These are phyloP conservation scores for Chalcosyrphus nemorum DNA, from an alignment of 2,888 invertebrate species.

Conservation along the genomic window DNA sequence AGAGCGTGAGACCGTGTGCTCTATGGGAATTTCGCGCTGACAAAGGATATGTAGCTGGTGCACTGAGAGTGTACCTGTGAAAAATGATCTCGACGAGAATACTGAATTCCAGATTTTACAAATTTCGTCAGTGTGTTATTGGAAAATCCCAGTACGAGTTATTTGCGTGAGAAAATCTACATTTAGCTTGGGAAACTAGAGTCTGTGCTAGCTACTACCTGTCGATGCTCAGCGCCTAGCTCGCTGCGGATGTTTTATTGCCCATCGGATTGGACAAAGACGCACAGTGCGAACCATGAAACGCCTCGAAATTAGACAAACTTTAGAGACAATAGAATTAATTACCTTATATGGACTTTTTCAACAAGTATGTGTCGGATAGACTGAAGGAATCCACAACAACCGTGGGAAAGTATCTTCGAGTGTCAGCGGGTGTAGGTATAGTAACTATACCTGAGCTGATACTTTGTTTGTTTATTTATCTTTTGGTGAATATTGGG, in stretches of 20 bases:
- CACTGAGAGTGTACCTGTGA: slow-evolving; percentile 41
- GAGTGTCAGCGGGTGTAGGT: slow-evolving; percentile 19
- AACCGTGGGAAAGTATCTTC: slow-evolving; percentile 60
- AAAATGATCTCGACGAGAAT: slow-evolving; percentile 12
- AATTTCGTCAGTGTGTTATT: slow-evolving; percentile 44
- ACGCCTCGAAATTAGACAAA: slow-evolving; percentile 67
- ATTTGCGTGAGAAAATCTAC: slow-evolving; percentile 63
- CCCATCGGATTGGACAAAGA: slow-evolving; percentile 36
- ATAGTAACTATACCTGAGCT: slow-evolving; percentile 27
- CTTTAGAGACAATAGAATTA: slow-evolving; percentile 67
- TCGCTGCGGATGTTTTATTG: slow-evolving; percentile 37
- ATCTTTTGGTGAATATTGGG: slow-evolving; percentile 3
- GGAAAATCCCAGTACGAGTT: slow-evolving; percentile 56
- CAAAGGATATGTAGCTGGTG: slow-evolving; percentile 1
- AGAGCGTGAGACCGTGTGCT: slow-evolving; percentile 53
- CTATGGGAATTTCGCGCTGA: slow-evolving; percentile 55
- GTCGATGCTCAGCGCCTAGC: slow-evolving; percentile 42
- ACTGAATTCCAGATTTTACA: slow-evolving; percentile 58
- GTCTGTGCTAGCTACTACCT: no score
- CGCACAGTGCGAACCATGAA: slow-evolving; percentile 51
- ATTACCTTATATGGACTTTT: slow-evolving; percentile 69
- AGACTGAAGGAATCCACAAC: background rate
- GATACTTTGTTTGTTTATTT: slow-evolving; percentile 38
- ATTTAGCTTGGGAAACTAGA: slow-evolving; percentile 18
- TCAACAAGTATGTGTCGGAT: slow-evolving; percentile 54